These are phyloP conservation scores for Mystacides longicornis DNA, from an alignment of 2,888 invertebrate species.

Conservation along the genomic window DNA sequence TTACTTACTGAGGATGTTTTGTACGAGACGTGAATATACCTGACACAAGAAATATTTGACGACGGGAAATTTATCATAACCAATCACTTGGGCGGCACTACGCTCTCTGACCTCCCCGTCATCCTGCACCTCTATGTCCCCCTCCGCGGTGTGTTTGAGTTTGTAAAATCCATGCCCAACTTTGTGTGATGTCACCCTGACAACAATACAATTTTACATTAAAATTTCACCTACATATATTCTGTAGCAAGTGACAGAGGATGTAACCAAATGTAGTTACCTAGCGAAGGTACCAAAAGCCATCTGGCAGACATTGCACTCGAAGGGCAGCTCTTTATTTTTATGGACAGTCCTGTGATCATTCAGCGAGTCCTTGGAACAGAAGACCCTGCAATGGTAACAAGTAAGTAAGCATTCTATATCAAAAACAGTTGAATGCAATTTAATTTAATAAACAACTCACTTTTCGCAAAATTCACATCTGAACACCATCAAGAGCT, in stretches of 20 bases:
- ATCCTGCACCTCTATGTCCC: background rate
- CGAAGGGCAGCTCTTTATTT: slow-evolving; percentile 17
- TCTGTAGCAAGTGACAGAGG: too few species aligned
- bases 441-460: too few species aligned
- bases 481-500: slow-evolving; percentile 19
- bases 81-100: slow-evolving; percentile 30
- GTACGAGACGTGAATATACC: slow-evolving; percentile 29
- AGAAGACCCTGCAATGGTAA: slow-evolving; percentile 19
- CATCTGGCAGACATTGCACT: slow-evolving; percentile 21
- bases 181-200: slow-evolving; percentile 39
- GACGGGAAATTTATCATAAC: slow-evolving; percentile 46
- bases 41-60: slow-evolving; percentile 48
- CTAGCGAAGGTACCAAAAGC: slow-evolving; percentile 22
- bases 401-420: too few species aligned
- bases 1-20: too few species aligned
- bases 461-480: slow-evolving; percentile 25
- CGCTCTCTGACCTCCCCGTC: slow-evolving; percentile 13
- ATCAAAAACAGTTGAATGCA: too few species aligned
- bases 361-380: slow-evolving; percentile 20
- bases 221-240: too few species aligned
- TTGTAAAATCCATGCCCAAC: slow-evolving; percentile 47
- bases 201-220: too few species aligned
- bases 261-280: slow-evolving; percentile 10
- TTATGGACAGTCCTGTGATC: slow-evolving; percentile 16
- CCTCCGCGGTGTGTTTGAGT: background rate